A percentile compares a stretch with the other conserved stretches of the same genome.
These are phyloP conservation scores for Drosophila lutescens DNA, from an alignment of 2,888 invertebrate species.

Conservation along the genomic window DNA sequence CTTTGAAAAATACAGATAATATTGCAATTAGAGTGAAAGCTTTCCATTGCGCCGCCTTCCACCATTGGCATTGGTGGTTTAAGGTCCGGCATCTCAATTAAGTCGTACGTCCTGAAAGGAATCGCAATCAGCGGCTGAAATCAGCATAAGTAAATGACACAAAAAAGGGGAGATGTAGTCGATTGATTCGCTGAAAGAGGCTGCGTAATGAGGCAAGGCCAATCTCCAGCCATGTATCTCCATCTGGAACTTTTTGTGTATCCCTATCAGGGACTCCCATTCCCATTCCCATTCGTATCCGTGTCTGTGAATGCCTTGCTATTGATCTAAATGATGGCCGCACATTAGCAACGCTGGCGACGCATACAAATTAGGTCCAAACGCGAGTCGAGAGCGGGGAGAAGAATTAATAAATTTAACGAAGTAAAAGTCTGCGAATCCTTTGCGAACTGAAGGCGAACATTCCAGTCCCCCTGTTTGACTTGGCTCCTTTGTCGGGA, in stretches of 20 bases:
- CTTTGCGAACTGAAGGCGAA: constrained; percentile 3
- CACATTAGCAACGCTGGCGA: constrained; percentile 71
- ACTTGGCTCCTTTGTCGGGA: constrained; percentile 2
- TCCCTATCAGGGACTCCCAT: not conserved
- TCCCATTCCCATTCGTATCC: not conserved
- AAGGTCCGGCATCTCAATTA: constrained; percentile 61
- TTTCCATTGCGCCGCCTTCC: constrained; percentile 52
- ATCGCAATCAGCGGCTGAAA: constrained; percentile 42
- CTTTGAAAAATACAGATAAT: constrained; percentile 61
- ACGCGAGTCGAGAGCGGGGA: constrained; percentile 31
- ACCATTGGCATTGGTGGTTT: constrained; percentile 23
- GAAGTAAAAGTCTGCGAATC: constrained; percentile 53
- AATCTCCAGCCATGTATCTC: constrained; percentile 26
- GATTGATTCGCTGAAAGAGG: constrained; percentile 66
- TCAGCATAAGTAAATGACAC: constrained; percentile 72
- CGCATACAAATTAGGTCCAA: constrained; percentile 71
- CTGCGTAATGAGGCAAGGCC: constrained; percentile 38
- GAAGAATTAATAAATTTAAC: constrained; percentile 76
- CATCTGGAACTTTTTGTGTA: constrained; percentile 18
- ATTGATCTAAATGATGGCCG: constrained; percentile 77
- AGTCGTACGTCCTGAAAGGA: constrained; percentile 28
- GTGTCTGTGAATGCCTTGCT: constrained; percentile 39
- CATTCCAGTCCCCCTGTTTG: not conserved
- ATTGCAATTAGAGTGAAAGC: constrained; percentile 80
- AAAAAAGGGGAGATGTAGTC: constrained; percentile 47